Conservation (phyloP, 2,113 vertebrate genomes). For the Rattus norvegicus region GRCr8 NC_086027.1:27199001-27199500, state of each 20-base stretch:
- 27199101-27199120: neutral
- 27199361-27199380: neutral
- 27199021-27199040: neutral
- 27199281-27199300: neutral
- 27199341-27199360: neutral
- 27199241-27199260: neutral
- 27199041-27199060: neutral
- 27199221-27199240: neutral
- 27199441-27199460: neutral
- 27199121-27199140: neutral
- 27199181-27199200: neutral
- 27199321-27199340: neutral
- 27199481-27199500: neutral
- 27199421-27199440: neutral
- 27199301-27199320: neutral
- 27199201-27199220: neutral
- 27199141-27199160: neutral
- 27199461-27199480: neutral
- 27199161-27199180: neutral
- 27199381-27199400: neutral
- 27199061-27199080: neutral
- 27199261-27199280: neutral
- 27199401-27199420: constrained; percentile 29
- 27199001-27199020: neutral
- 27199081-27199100: neutral